A percentile compares a stretch with the other conserved stretches of the same genome.
These are phyloP conservation scores for Ceyx cyanopectus DNA, from an alignment of 2,113 vertebrate species.

Conservation along the genomic window DNA sequence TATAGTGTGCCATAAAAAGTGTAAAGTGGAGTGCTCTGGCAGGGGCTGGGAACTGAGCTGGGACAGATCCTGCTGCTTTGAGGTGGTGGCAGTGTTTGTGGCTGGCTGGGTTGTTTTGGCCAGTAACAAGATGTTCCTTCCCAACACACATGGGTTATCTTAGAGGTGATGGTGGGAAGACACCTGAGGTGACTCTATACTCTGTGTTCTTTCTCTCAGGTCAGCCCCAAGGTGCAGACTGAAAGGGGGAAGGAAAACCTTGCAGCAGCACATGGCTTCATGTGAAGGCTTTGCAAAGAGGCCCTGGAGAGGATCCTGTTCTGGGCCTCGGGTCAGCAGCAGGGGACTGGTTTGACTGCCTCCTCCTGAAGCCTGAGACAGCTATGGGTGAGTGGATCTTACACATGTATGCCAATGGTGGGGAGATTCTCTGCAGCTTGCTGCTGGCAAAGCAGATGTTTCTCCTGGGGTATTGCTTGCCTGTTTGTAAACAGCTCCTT, in stretches of 20 bases:
- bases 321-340: not conserved
- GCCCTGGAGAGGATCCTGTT: not conserved
- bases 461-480: not conserved
- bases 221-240: not conserved
- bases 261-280: not conserved
- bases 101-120: not conserved
- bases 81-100: not conserved
- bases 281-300: not conserved
- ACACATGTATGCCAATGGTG: not conserved
- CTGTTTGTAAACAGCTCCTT: slow-evolving; percentile 37
- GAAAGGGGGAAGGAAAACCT: not conserved
- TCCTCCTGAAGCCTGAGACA: not conserved
- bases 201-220: not conserved
- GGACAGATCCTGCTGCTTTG: not conserved
- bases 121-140: not conserved
- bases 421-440: not conserved
- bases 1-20: not conserved
- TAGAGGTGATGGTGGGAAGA: not conserved
- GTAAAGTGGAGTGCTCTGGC: not conserved
- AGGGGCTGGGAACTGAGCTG: not conserved
- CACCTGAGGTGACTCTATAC: not conserved
- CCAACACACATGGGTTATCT: not conserved
- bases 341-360: not conserved
- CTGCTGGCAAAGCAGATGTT: slow-evolving; percentile 57
- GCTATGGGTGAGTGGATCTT: not conserved